A percentile compares a stretch with the other conserved stretches of the same genome.
These are phyloP conservation scores for Itoplectis maculator DNA, from an alignment of 2,888 invertebrate genomes.

Conservation along the genomic window DNA sequence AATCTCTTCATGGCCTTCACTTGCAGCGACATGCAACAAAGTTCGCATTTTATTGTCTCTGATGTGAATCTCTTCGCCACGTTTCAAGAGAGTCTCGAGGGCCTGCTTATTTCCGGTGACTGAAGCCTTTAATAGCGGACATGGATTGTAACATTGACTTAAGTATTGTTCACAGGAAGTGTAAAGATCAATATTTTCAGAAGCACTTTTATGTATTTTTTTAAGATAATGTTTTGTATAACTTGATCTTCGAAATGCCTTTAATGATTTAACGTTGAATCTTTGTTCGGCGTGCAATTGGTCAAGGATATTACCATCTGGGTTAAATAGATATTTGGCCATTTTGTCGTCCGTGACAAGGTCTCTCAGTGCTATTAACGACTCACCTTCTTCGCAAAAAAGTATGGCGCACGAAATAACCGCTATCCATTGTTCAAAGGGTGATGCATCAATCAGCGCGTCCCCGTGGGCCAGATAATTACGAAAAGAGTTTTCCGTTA, in stretches of 20 bases:
- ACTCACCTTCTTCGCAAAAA: not conserved
- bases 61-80: not conserved
- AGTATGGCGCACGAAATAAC: not conserved
- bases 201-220: not conserved
- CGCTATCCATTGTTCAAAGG: not conserved
- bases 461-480: slow-evolving; percentile 6
- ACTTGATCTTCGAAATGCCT: not conserved
- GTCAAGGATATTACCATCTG: not conserved
- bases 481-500: not conserved
- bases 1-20: not conserved
- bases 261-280: not conserved
- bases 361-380: not conserved
- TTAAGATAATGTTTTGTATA: not conserved
- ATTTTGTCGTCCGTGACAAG: not conserved
- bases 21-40: slow-evolving; percentile 1
- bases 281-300: not conserved
- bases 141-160: not conserved
- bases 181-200: not conserved
- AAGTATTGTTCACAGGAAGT: not conserved
- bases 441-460: not conserved
- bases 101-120: not conserved
- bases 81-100: not conserved
- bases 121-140: not conserved
- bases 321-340: not conserved
- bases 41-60: not conserved